Evolutionary conservation across 2,113 vertebrate species (phyloP).

Genomic region (Cinclus mexicanus): DNA sequence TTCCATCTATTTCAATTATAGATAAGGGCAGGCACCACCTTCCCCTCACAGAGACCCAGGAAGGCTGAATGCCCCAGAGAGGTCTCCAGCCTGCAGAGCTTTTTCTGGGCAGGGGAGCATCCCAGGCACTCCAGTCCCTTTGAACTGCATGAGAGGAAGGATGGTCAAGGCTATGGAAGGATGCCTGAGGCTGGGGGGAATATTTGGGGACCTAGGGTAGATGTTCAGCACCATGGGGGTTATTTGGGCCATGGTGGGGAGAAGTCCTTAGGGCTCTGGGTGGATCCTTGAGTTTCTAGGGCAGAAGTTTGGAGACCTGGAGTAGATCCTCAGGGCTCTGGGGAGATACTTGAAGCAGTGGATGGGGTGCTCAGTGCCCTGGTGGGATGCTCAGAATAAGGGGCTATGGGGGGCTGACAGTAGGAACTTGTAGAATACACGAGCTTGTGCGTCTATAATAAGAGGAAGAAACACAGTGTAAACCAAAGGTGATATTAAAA

Average conservation of each 20-base stretch:
- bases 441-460: neutral
- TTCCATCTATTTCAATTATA: slow-evolving; percentile 17
- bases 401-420: neutral
- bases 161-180: neutral
- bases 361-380: neutral
- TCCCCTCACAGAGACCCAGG: accelerated
- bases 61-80: neutral
- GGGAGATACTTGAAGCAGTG: neutral
- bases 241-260: accelerated
- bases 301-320: no score
- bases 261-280: neutral
- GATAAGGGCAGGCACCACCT: neutral
- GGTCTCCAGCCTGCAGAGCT: neutral
- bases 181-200: neutral
- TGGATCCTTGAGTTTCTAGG: neutral
- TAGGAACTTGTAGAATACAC: neutral
- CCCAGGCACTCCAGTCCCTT: neutral
- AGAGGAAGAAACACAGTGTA: neutral
- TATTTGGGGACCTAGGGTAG: neutral
- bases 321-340: neutral
- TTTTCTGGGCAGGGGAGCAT: neutral
- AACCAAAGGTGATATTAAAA: neutral
- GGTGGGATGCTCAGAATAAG: neutral
- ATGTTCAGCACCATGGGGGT: neutral
- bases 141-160: accelerated